These are phyloP conservation scores for Ophion costatus DNA, from an alignment of 2,888 invertebrate genomes.

Conservation along the genomic window DNA sequence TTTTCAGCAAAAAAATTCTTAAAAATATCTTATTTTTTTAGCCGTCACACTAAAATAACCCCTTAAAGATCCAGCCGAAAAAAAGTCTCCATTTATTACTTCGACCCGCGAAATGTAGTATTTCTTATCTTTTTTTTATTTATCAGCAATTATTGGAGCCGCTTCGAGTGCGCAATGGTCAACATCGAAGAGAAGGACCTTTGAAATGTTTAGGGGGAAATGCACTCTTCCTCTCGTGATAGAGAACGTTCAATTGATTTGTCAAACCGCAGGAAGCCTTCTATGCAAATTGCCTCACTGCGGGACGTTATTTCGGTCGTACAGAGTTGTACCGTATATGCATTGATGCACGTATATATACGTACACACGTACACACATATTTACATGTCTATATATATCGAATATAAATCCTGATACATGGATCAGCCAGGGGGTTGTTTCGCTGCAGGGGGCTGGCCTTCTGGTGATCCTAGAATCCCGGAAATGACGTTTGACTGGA, in stretches of 20 bases:
- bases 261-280: constrained; percentile 72
- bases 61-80: not conserved
- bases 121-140: not conserved
- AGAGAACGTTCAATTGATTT: constrained; percentile 73
- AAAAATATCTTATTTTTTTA: too few relatives aligned
- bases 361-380: not conserved
- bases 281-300: constrained; percentile 72
- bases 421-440: constrained; percentile 34
- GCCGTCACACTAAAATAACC: too few relatives aligned
- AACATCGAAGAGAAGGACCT: constrained; percentile 11
- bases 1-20: too few relatives aligned
- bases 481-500: constrained; percentile 35
- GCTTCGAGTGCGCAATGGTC: not conserved
- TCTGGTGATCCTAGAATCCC: constrained; percentile 34
- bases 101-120: not conserved
- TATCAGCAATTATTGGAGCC: not conserved
- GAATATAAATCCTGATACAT: not conserved
- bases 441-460: constrained; percentile 41
- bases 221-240: constrained; percentile 56
- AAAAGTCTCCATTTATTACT: not conserved
- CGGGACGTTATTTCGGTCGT: constrained; percentile 32
- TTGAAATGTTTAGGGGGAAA: constrained; percentile 3
- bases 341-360: not conserved
- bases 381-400: not conserved
- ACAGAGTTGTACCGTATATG: constrained; percentile 27